Evolutionary conservation across 2,888 invertebrate genomes (phyloP), one percentile per base, ranked within the genome.

Genomic region (Coremacera marginata): DNA sequence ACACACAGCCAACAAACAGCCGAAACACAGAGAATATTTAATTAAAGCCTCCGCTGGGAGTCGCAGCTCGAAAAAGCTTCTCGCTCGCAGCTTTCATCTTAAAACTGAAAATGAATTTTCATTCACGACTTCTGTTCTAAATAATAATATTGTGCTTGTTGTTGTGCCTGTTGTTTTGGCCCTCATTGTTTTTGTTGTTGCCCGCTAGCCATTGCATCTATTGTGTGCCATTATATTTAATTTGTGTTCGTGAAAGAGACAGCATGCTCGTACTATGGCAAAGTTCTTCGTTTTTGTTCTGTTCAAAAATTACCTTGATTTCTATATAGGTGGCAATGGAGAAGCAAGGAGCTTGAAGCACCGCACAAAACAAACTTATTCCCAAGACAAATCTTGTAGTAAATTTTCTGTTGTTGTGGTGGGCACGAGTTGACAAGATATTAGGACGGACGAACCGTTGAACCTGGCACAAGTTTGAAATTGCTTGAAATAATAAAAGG

Each of bases 21-120:
- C 44, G 44, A 44, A 44, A 25, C 57, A 57, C 68, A 51, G 31
- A 68, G 55, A 37, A 37, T 57, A 57, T 57, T 71, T 71, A 71
- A 71, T 71, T 71, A 71, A 71, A 68, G 68, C 51, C 67, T 49
- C 67, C 44, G 11, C 22, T 11, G 67, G 44, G 67, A 67, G 25
- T 37, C 14, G 27, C 25, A 27, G 60, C 55, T 22, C 8, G 7
- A 22, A 9, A 22, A 22, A 44, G 22, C 55, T 55, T 22, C 7
- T 22, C 55, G 22, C 55, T 55, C 5, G 19, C 22, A 55, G 55
- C 44, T 44, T 44, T 44, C 44, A 44, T 11, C 11, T 44, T 44
- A 14, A 25, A 60, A 60, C 60, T 60, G 22, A 60, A 60, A 60
- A 60, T 60, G n/a, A 60, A 60, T 60, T 60, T 60, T 60, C 60